Base-by-base conservation (phyloP, 1,140 invertebrate species). In the Calliopsis andreniformis region DNA sequence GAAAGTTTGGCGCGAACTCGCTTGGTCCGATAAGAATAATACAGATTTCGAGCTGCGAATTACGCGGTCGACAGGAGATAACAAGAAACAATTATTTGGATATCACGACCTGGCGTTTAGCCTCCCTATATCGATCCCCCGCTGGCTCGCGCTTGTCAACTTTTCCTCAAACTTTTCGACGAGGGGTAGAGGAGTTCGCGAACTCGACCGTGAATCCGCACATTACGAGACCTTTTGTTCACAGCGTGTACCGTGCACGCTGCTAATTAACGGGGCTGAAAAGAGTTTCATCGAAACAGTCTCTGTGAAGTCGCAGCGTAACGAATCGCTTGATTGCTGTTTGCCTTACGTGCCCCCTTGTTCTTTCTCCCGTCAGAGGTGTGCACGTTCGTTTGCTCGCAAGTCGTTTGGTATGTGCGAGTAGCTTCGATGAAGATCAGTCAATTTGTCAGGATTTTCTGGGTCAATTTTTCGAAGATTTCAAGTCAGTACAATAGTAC, bases 261-360 rank as follows among this genome's bases (percentile, higher is more conserved):
- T 42, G 56, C 56, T 59, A 39, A 59, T 59, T 59, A 59, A 59
- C 32, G n/a, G 32, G 10, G n/a, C 32, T 59, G 56, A 10, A 59
- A 59, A 59, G 56, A 59, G 39, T 59, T 32, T n/a, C 56, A 59
- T 59, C 56, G 56, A 59, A 39, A 42, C 32, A 42, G n/a, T 23
- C n/a, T 30, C 56, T n/a, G 18, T n/a, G 32, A 59, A 18, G n/a
- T 2, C 56, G 56, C 32, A 8, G 32, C n/a, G 20, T n/a, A 59
- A 59, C 56, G 56, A 59, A 59, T 39, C 32, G 56, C 32, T 59
- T 59, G 56, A 59, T 59, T 59, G 56, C 56, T 59, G 56, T 59
- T 59, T 59, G 56, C 56, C 56, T 59, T 59, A 23, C 56, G 56
- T 59, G 56, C 12, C 32, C n/a, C 56, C 56, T 59, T 59, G n/a